These are phyloP conservation scores for Squalus acanthias DNA, from an alignment of 2,797 vertebrate species.

Conservation along the genomic window DNA sequence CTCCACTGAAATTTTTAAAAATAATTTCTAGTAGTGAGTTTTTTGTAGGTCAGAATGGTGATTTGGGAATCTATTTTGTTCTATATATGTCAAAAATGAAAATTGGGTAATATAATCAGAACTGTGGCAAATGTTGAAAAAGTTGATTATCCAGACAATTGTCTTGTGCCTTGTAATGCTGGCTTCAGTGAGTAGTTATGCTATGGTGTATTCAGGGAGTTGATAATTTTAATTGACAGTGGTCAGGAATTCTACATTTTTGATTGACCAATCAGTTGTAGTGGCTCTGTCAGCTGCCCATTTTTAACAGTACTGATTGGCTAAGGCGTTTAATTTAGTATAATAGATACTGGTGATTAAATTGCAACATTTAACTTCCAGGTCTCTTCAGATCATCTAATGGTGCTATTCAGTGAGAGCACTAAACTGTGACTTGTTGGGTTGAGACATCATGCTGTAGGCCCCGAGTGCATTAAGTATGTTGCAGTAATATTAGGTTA, in stretches of 20 bases:
- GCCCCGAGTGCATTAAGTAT: too few relatives aligned
- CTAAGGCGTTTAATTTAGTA: neutral
- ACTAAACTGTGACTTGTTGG: neutral
- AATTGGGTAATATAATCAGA: neutral
- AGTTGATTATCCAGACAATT: neutral
- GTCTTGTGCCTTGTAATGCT: neutral
- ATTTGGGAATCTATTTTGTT: neutral
- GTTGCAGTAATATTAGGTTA: neutral
- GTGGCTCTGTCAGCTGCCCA: neutral
- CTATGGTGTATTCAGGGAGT: neutral
- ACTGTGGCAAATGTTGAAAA: neutral
- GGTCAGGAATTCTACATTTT: neutral
- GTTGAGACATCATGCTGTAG: neutral
- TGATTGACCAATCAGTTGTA: neutral
- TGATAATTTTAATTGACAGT: neutral
- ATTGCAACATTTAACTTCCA: neutral
- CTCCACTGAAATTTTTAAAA: neutral
- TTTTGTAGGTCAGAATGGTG: neutral
- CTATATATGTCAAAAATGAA: neutral
- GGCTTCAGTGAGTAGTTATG: neutral
- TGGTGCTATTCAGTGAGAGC: neutral
- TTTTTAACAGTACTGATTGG: neutral
- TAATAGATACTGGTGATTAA: neutral
- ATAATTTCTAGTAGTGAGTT: neutral
- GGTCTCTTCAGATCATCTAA: neutral